Conservation (phyloP, 2,888 invertebrate species). For the Drosophila nr. medialis region DNA sequence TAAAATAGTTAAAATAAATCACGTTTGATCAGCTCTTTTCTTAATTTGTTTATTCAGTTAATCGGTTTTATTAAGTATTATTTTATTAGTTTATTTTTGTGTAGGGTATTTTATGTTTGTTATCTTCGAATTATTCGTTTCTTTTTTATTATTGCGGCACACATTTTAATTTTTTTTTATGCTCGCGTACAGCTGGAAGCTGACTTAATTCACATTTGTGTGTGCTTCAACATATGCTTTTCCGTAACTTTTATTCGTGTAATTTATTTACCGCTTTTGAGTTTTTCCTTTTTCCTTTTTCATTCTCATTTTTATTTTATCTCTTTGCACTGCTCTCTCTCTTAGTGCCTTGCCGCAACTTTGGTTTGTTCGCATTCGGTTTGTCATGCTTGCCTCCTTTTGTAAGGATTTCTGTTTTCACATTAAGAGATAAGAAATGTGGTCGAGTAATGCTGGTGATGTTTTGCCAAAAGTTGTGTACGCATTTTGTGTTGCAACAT, state of each 20-base stretch:
- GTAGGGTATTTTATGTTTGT: not conserved
- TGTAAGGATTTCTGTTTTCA: slow-evolving; percentile 2
- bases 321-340: slow-evolving; percentile 2
- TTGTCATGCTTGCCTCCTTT: slow-evolving; percentile 34
- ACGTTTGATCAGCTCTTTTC: not conserved
- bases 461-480: not conserved
- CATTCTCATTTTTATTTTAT: slow-evolving; percentile 1
- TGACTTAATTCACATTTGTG: slow-evolving; percentile 29
- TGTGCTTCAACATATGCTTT: slow-evolving; percentile 29
- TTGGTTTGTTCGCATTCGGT: slow-evolving; percentile 14
- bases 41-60: not conserved
- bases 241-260: slow-evolving; percentile 23
- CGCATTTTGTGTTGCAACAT: slow-evolving; percentile 15
- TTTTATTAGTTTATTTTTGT: not conserved
- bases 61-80: too few relatives aligned
- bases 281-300: slow-evolving; percentile 3
- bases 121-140: not conserved
- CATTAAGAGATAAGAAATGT: slow-evolving; percentile 47
- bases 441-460: not conserved
- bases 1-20: not conserved
- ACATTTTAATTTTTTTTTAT: slow-evolving; percentile 49
- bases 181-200: slow-evolving; percentile 24
- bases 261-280: slow-evolving; percentile 30
- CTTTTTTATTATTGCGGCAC: slow-evolving; percentile 14
- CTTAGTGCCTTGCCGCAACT: slow-evolving; percentile 9